Percentiles rank a stretch among this genome's conserved stretches.
Conservation (phyloP, 2,888 invertebrate genomes). For the Thecophora atra region DNA sequence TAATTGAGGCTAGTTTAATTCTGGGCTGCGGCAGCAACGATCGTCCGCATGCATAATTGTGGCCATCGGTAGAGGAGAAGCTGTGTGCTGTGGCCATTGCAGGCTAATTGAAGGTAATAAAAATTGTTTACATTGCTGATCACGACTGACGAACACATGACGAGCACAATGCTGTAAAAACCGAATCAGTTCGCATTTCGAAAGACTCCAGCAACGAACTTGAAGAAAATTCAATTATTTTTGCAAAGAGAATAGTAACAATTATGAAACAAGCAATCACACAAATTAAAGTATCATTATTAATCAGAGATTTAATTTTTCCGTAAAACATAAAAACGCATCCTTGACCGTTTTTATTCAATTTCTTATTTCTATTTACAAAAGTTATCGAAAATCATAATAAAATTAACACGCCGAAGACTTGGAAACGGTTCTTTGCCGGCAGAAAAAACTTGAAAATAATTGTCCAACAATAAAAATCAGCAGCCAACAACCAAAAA, state of each 20-base stretch:
- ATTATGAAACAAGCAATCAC: background rate
- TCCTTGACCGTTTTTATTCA: too few species aligned
- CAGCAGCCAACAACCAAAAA: background rate
- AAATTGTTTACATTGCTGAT: conserved; percentile 19
- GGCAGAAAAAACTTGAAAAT: background rate
- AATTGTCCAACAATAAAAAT: background rate
- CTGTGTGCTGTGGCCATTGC: background rate
- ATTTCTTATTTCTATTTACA: too few species aligned
- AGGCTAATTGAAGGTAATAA: conserved; percentile 9
- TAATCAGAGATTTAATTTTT: too few species aligned
- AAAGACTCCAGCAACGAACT: background rate
- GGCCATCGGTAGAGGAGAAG: background rate
- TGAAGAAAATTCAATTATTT: background rate
- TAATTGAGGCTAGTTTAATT: conserved; percentile 28
- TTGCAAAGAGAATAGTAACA: background rate
- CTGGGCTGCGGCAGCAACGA: conserved; percentile 13
- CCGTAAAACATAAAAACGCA: too few species aligned
- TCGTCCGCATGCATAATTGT: conserved; percentile 22
- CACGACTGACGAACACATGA: background rate
- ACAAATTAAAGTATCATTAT: background rate
- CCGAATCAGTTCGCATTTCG: background rate
- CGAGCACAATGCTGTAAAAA: background rate
- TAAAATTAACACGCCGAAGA: background rate
- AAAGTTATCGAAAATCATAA: background rate
- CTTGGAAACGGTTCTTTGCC: too few species aligned